These are phyloP conservation scores for Rhinogobio ventralis DNA, from an alignment of 2,797 vertebrate species.

Conservation along the genomic window DNA sequence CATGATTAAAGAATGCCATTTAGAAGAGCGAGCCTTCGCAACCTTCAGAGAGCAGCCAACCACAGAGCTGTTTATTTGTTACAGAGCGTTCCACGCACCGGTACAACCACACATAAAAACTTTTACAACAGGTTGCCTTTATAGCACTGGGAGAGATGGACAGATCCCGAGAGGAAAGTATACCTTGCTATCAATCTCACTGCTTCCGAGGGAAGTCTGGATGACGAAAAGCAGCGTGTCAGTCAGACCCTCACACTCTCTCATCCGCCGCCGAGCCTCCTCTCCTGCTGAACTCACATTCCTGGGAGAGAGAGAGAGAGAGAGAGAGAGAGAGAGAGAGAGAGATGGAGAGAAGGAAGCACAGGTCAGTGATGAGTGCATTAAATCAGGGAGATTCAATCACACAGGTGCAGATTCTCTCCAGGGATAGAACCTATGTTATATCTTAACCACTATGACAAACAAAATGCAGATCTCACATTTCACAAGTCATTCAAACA, in stretches of 20 bases:
- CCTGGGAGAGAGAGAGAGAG: conserved; percentile 73
- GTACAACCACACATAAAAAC: conserved; percentile 23
- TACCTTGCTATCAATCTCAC: conserved; percentile 94
- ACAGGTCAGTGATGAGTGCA: conserved; percentile 39
- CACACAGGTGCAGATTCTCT: background rate
- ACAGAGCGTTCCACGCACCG: background rate
- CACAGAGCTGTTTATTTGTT: conserved; percentile 72
- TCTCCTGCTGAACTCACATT: conserved; percentile 92
- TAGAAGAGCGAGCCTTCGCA: conserved; percentile 65
- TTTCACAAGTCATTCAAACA: conserved; percentile 51
- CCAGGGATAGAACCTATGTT: background rate
- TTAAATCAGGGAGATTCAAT: conserved; percentile 35
- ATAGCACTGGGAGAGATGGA: conserved; percentile 7
- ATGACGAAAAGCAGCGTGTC: conserved; percentile 89
- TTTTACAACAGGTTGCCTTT: conserved; percentile 35
- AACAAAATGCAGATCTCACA: conserved; percentile 50
- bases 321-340: conserved; percentile 66
- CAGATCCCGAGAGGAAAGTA: conserved; percentile 56
- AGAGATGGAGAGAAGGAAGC: conserved; percentile 51
- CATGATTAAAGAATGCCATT: conserved; percentile 80
- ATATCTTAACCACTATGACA: conserved; percentile 20
- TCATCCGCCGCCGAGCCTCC: conserved; percentile 89
- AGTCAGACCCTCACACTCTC: conserved; percentile 90
- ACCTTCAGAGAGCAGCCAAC: conserved; percentile 79
- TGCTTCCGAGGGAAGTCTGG: conserved; percentile 90